Evolutionary conservation across 2,113 vertebrate species (phyloP).

Genomic region (Abramis brama): DNA sequence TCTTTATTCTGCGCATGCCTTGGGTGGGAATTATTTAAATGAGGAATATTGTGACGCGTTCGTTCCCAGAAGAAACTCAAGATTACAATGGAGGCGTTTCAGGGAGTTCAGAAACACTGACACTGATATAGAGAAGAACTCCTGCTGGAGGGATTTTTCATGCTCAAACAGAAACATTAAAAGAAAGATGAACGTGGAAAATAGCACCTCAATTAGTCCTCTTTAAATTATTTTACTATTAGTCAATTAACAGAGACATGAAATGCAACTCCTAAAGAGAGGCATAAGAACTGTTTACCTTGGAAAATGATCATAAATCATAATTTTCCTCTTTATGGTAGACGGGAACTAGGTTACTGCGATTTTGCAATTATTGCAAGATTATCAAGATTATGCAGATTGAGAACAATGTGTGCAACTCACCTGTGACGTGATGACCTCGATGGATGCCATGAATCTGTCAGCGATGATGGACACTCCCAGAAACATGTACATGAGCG

Average conservation of each 20-base stretch:
- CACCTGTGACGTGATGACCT: slow-evolving; percentile 97
- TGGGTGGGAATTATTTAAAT: too few relatives aligned
- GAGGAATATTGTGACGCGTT: too few relatives aligned
- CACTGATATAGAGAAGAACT: too few relatives aligned
- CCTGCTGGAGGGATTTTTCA: too few relatives aligned
- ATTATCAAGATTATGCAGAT: too few relatives aligned
- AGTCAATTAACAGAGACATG: neutral
- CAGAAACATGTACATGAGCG: slow-evolving; percentile 96
- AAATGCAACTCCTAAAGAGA: neutral
- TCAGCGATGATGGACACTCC: slow-evolving; percentile 97
- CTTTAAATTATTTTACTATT: neutral
- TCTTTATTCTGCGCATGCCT: too few relatives aligned
- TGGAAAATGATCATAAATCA: neutral
- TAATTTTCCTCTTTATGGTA: neutral
- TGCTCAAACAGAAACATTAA: too few relatives aligned
- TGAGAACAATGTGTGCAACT: slow-evolving; percentile 54
- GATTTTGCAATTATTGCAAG: neutral
- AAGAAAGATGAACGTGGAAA: too few relatives aligned
- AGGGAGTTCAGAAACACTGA: too few relatives aligned
- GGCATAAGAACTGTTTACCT: neutral
- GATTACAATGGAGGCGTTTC: too few relatives aligned
- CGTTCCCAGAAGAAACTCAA: too few relatives aligned
- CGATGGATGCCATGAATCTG: slow-evolving; percentile 98
- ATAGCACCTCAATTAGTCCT: too few relatives aligned
- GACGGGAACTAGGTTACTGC: neutral